Conservation (phyloP, 2,797 vertebrate species). For the Amblyopsis hoosieri region DNA sequence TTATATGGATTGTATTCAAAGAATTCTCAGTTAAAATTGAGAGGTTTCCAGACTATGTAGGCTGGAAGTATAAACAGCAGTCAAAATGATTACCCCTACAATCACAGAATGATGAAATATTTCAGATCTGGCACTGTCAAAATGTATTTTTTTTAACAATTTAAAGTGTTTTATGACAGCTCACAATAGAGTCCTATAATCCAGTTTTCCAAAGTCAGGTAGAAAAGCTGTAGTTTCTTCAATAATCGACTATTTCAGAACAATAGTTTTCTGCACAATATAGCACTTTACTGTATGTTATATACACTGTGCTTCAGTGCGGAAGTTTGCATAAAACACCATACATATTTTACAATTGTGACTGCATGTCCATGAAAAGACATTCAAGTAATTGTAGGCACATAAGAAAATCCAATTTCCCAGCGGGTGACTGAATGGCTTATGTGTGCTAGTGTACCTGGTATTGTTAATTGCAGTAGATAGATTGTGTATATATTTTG, state of each 20-base stretch:
- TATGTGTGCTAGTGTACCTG: neutral
- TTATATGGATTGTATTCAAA: conserved; percentile 14
- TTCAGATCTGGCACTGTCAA: conserved; percentile 1
- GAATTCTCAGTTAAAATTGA: neutral
- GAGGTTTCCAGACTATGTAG: neutral
- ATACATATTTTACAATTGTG: too few relatives aligned
- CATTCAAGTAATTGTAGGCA: too few relatives aligned
- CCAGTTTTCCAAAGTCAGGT: too few relatives aligned
- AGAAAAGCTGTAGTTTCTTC: too few relatives aligned
- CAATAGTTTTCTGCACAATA: too few relatives aligned
- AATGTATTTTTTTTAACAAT: conserved; percentile 5
- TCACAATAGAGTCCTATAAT: too few relatives aligned
- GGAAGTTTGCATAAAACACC: too few relatives aligned
- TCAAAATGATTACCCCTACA: neutral
- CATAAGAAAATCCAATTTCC: neutral
- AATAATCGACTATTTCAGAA: too few relatives aligned
- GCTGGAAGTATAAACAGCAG: neutral
- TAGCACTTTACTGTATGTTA: too few relatives aligned
- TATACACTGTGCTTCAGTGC: too few relatives aligned
- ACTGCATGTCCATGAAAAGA: too few relatives aligned
- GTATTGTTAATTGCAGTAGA: neutral
- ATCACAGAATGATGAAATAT: neutral
- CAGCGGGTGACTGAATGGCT: neutral
- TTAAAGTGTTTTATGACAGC: too few relatives aligned
- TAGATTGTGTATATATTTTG: neutral